These are phyloP conservation scores for Mystacides longicornis DNA, from an alignment of 2,888 invertebrate species.

Conservation along the genomic window DNA sequence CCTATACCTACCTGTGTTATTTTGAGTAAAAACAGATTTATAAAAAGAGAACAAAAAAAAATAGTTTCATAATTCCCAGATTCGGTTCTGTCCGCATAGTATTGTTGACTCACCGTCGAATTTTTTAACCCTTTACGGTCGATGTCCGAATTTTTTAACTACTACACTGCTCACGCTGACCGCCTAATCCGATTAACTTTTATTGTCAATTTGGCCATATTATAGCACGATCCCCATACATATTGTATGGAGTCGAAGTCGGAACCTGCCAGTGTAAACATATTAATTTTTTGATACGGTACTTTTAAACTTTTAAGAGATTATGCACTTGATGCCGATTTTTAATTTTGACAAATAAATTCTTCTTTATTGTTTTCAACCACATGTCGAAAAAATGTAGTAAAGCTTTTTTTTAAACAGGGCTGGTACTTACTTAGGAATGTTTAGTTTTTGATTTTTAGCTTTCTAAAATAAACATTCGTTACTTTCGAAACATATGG, in stretches of 20 bases:
- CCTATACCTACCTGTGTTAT: no score
- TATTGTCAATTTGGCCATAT: not conserved
- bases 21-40: no score
- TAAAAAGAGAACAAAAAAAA: no score
- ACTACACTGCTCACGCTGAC: constrained; percentile 1
- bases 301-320: not conserved
- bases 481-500: no score
- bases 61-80: no score
- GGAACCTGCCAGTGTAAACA: not conserved
- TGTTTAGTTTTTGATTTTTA: no score
- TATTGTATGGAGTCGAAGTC: no score
- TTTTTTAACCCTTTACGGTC: constrained; percentile 1
- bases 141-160: constrained; percentile 1
- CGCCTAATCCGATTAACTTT: constrained; percentile 2
- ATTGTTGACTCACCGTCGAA: no score
- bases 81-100: no score
- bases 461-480: no score
- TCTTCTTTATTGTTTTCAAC: not conserved
- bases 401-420: no score
- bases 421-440: no score
- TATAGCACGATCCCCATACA: not conserved
- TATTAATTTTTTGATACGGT: not conserved
- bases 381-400: not conserved
- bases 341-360: not conserved
- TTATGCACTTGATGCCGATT: not conserved